Conservation (phyloP, 2,888 invertebrate species). For the Acronicta alni region DNA sequence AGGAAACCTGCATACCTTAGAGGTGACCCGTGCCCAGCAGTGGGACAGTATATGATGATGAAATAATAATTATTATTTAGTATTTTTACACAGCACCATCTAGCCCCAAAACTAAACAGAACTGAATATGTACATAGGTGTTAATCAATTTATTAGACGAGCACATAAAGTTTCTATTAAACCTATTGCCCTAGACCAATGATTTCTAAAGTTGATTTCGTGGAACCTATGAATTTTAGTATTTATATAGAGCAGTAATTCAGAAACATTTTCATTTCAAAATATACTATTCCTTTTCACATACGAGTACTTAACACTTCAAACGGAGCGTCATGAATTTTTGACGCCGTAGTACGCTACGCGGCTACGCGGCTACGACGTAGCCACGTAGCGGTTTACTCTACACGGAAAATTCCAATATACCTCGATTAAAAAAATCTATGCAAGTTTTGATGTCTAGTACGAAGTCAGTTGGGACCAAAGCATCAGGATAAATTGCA, state of each 20-base stretch:
- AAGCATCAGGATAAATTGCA: neutral
- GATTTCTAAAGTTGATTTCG: too few species aligned
- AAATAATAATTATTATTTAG: too few species aligned
- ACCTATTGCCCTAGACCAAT: too few species aligned
- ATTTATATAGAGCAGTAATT: slow-evolving; percentile 47
- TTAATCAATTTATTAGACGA: too few species aligned
- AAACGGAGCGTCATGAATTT: slow-evolving; percentile 80
- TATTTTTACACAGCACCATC: too few species aligned
- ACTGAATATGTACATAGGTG: too few species aligned
- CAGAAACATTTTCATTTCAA: slow-evolving; percentile 63
- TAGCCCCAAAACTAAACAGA: too few species aligned
- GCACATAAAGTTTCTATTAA: too few species aligned
- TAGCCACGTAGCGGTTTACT: slow-evolving; percentile 44
- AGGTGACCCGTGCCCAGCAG: too few species aligned
- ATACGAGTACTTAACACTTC: slow-evolving; percentile 66
- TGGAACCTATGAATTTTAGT: neutral
- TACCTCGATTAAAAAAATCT: slow-evolving; percentile 23
- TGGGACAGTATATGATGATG: too few species aligned
- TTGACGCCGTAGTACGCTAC: slow-evolving; percentile 62
- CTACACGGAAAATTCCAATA: slow-evolving; percentile 13
- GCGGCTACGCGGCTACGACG: slow-evolving; percentile 63
- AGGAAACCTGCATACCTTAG: too few species aligned
- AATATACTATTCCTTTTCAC: slow-evolving; percentile 73
- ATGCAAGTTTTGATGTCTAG: neutral
- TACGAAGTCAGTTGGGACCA: neutral